Evolutionary conservation across 2,113 vertebrate genomes (phyloP).

Genomic region (Dasyornis broadbenti): DNA sequence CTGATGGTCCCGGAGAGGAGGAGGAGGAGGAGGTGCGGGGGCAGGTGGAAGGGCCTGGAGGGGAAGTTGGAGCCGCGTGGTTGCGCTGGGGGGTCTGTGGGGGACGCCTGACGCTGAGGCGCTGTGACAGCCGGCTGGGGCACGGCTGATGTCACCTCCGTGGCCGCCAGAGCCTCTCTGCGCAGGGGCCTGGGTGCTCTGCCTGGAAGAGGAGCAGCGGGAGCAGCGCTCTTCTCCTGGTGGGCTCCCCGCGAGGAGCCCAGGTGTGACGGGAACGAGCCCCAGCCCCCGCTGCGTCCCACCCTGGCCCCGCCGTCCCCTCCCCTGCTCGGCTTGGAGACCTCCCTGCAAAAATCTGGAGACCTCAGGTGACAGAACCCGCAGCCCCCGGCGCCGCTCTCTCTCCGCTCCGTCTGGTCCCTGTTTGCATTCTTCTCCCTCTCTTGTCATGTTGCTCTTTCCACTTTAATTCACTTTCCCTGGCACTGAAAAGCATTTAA

Average conservation of each 20-base stretch:
- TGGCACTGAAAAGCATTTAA: neutral
- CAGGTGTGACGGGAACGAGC: fast-evolving
- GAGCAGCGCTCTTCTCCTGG: fast-evolving
- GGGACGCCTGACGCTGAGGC: fast-evolving
- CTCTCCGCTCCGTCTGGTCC: neutral
- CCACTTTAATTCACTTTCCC: neutral
- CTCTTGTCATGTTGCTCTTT: neutral
- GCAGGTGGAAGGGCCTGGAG: neutral
- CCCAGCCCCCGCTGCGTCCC: fast-evolving
- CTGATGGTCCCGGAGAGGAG: neutral
- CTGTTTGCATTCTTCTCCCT: neutral
- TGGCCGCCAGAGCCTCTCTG: neutral
- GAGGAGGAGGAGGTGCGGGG: neutral
- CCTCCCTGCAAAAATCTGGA: fast-evolving
- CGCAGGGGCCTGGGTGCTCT: neutral
- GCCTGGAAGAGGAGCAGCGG: neutral
- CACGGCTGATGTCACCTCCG: neutral
- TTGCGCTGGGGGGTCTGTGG: neutral
- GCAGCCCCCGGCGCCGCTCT: fast-evolving
- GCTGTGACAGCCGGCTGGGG: neutral
- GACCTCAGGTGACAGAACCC: neutral
- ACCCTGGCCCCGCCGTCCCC: fast-evolving
- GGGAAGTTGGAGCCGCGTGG: neutral
- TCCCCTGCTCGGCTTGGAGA: neutral
- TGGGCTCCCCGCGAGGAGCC: neutral